Evolutionary conservation across 2,797 vertebrate genomes (phyloP).

Genomic region (Chanos chanos): DNA sequence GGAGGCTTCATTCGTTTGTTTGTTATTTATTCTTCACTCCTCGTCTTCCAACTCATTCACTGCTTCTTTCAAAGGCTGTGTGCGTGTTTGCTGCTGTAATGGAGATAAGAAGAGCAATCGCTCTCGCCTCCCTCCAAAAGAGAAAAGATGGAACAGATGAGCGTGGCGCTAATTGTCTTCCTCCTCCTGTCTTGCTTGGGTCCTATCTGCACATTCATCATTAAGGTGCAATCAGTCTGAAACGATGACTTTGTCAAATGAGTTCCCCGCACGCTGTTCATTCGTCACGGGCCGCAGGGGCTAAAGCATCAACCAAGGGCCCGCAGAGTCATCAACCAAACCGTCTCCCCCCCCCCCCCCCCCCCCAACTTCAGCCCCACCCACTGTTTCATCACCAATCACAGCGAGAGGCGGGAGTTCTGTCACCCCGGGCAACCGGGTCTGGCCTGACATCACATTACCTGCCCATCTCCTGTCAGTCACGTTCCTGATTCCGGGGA

Average conservation of each 20-base stretch:
- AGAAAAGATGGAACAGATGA: constrained; percentile 52
- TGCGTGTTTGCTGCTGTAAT: constrained; percentile 25
- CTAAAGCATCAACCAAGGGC: not conserved
- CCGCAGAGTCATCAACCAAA: constrained; percentile 15
- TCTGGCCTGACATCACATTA: constrained; percentile 1
- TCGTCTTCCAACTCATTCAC: constrained; percentile 16
- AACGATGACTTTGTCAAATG: constrained; percentile 60
- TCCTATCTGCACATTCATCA: constrained; percentile 60
- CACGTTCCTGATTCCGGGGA: too few relatives aligned
- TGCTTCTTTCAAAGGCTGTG: too few relatives aligned
- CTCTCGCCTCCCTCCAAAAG: constrained; percentile 7
- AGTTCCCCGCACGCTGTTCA: constrained; percentile 48
- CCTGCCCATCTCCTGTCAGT: not conserved
- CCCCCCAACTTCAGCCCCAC: constrained; percentile 3
- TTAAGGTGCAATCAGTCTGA: constrained; percentile 52
- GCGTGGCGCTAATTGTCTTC: constrained; percentile 70
- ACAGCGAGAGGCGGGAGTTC: not conserved
- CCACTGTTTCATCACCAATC: constrained; percentile 18
- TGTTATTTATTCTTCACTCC: constrained; percentile 52
- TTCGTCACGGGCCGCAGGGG: constrained; percentile 42
- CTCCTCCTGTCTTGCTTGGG: constrained; percentile 47
- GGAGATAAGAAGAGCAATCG: constrained; percentile 29
- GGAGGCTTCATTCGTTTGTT: constrained; percentile 18
- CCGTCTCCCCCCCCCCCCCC: not conserved
- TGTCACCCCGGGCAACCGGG: constrained; percentile 9